These are phyloP conservation scores for Mermis nigrescens DNA, from an alignment of 2,888 invertebrate species.

Conservation along the genomic window DNA sequence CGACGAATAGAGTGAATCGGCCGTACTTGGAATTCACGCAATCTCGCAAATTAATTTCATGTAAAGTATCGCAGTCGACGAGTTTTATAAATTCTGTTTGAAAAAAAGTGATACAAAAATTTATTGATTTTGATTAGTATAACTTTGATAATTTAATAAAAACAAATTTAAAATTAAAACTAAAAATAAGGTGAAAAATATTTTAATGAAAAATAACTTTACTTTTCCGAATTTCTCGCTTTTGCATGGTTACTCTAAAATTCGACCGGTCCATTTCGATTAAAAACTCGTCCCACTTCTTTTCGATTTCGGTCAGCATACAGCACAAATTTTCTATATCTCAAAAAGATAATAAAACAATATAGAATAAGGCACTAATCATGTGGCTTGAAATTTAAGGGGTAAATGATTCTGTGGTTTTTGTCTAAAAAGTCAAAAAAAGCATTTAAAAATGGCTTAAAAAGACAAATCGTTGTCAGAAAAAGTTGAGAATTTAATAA, in stretches of 20 bases:
- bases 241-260: neutral
- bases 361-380: too few species aligned
- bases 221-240: neutral
- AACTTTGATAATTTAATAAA: too few species aligned
- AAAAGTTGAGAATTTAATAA: too few species aligned
- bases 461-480: too few species aligned
- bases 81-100: neutral
- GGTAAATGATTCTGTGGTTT: too few species aligned
- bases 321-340: neutral
- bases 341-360: neutral
- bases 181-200: too few species aligned
- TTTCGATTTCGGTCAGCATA: neutral
- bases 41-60: neutral
- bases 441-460: too few species aligned
- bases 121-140: too few species aligned
- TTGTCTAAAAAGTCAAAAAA: too few species aligned
- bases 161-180: too few species aligned
- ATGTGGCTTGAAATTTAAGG: too few species aligned
- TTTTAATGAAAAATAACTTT: too few species aligned
- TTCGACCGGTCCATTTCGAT: neutral
- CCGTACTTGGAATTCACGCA: neutral
- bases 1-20: constrained; percentile 2
- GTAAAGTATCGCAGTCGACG: constrained; percentile 4
- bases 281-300: neutral
- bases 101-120: neutral